These are phyloP conservation scores for Stenotaenia linearis DNA, from an alignment of 2,888 invertebrate genomes.

Conservation along the genomic window DNA sequence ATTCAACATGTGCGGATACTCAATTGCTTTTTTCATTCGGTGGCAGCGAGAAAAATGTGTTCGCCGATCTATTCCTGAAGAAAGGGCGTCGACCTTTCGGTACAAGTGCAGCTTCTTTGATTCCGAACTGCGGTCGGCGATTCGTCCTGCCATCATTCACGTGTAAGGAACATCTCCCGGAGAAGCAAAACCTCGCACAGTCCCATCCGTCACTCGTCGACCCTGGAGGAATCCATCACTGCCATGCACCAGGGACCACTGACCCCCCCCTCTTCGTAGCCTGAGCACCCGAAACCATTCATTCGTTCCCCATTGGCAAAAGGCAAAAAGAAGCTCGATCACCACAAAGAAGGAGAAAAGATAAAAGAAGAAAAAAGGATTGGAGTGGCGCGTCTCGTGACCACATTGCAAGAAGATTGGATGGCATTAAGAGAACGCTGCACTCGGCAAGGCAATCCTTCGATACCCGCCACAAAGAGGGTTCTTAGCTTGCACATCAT, in stretches of 20 bases:
- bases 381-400: background rate
- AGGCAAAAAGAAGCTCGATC: background rate
- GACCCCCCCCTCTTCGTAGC: background rate
- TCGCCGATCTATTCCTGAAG: background rate
- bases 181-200: background rate
- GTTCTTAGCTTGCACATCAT: background rate
- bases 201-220: background rate
- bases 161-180: background rate
- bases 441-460: background rate
- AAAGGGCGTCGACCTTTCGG: background rate
- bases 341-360: background rate
- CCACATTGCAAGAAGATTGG: background rate
- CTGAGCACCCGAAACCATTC: background rate
- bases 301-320: background rate
- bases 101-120: background rate
- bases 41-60: background rate
- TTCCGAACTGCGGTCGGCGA: background rate
- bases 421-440: background rate
- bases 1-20: background rate
- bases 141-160: background rate
- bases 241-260: background rate
- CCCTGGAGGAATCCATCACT: conserved; percentile 5
- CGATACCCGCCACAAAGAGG: background rate
- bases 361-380: background rate
- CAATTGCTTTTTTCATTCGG: background rate